Conservation (phyloP, 1,140 invertebrate genomes). For the Drosophila dunni region DNA sequence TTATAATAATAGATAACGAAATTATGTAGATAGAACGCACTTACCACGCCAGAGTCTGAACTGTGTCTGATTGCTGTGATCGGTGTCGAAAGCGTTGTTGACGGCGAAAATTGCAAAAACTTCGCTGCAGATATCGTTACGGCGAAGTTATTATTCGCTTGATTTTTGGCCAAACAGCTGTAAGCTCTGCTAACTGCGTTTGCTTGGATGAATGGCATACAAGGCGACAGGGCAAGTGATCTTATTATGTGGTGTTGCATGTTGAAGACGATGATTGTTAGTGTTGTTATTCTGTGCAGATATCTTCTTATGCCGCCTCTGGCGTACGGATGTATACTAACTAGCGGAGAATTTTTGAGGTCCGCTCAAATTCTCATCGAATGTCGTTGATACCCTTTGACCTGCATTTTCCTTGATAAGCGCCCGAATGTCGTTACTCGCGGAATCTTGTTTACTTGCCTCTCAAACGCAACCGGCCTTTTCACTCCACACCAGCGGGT, state of each 20-base stretch:
- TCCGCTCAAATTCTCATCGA: neutral
- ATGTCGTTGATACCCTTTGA: slow-evolving; percentile 39
- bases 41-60: slow-evolving; percentile 37
- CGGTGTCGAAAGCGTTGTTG: neutral
- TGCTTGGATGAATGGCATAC: neutral
- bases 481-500: neutral
- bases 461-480: slow-evolving; percentile 7
- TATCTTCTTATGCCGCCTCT: slow-evolving; percentile 28
- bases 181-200: neutral
- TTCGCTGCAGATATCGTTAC: slow-evolving; percentile 10
- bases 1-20: neutral
- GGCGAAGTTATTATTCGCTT: slow-evolving; percentile 4
- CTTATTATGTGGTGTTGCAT: slow-evolving; percentile 22
- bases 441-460: slow-evolving; percentile 31
- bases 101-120: slow-evolving; percentile 25
- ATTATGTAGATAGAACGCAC: slow-evolving; percentile 1
- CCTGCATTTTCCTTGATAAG: slow-evolving; percentile 50
- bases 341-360: neutral
- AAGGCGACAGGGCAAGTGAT: neutral
- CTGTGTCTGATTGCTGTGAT: slow-evolving; percentile 21
- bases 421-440: neutral
- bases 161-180: slow-evolving; percentile 23
- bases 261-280: neutral
- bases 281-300: slow-evolving; percentile 17
- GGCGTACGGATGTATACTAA: slow-evolving; percentile 20